Evolutionary conservation across 2,888 invertebrate genomes (phyloP).

Genomic region (Tortricodes alternella): DNA sequence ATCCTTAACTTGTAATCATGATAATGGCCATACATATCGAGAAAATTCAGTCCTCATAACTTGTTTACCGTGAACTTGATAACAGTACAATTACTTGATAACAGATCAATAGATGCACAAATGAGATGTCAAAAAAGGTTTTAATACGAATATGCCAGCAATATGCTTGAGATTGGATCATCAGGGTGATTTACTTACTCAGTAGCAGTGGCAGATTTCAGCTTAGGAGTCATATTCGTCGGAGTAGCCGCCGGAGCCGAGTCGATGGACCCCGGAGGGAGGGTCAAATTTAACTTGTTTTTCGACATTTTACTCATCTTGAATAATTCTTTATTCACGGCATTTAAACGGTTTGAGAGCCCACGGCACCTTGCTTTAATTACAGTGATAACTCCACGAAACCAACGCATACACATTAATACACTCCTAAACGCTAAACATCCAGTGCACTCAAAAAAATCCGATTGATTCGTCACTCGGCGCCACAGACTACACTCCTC

Average conservation of each 20-base stretch:
- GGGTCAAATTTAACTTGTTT: slow-evolving; percentile 94
- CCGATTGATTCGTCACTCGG: slow-evolving; percentile 15
- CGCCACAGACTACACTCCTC: neutral
- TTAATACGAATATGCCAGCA: neutral
- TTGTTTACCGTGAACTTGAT: too few species aligned
- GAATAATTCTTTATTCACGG: slow-evolving; percentile 43
- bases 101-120: slow-evolving; percentile 3
- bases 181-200: slow-evolving; percentile 68
- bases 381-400: slow-evolving; percentile 2
- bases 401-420: neutral
- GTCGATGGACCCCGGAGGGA: slow-evolving; percentile 95
- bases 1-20: too few species aligned
- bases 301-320: slow-evolving; percentile 90
- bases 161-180: neutral
- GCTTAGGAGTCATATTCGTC: slow-evolving; percentile 81
- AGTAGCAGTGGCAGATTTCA: slow-evolving; percentile 81
- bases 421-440: slow-evolving; percentile 8
- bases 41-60: too few species aligned
- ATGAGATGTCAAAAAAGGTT: neutral
- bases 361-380: neutral
- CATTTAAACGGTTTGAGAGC: slow-evolving; percentile 39
- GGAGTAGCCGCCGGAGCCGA: slow-evolving; percentile 85
- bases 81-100: too few species aligned
- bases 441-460: neutral
- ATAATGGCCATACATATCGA: too few species aligned